Evolutionary conservation across 2,113 vertebrate genomes (phyloP).

Genomic region (Chaetura pelagica): DNA sequence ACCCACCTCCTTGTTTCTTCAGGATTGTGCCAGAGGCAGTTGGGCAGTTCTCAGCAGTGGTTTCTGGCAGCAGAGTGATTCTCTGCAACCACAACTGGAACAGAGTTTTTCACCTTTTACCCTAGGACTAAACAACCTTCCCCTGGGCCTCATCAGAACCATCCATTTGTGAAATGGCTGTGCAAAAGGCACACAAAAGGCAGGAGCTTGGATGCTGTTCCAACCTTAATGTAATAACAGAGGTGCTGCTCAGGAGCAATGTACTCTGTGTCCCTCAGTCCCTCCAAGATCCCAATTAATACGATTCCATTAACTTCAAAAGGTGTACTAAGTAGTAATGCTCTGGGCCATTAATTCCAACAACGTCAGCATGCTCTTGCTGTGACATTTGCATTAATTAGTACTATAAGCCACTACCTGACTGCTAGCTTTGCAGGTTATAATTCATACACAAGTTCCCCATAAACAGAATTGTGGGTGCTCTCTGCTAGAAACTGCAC

Average conservation of each 20-base stretch:
- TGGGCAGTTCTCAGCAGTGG: background rate
- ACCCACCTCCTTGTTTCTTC: background rate
- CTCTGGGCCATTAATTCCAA: conserved; percentile 72
- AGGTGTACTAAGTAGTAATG: conserved; percentile 69
- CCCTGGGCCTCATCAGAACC: background rate
- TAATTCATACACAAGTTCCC: conserved; percentile 44
- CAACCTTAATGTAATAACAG: conserved; percentile 43
- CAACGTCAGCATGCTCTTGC: conserved; percentile 69
- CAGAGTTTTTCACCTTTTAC: conserved; percentile 15
- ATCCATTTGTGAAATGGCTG: conserved; percentile 48
- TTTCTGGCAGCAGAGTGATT: background rate
- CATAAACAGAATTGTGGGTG: conserved; percentile 35
- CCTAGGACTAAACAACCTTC: conserved; percentile 11
- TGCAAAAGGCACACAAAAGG: conserved; percentile 1
- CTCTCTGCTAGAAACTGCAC: background rate
- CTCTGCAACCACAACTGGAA: background rate
- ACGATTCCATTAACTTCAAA: conserved; percentile 71
- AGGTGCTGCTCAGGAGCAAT: conserved; percentile 51
- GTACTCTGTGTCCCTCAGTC: conserved; percentile 42
- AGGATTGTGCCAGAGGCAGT: background rate
- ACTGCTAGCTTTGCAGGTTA: conserved; percentile 50
- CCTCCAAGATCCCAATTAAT: conserved; percentile 72
- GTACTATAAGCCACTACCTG: conserved; percentile 49
- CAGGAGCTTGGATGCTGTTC: conserved; percentile 40
- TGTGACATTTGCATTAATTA: conserved; percentile 72